These are phyloP conservation scores for Lathronympha strigana DNA, from an alignment of 2,888 invertebrate genomes.

Conservation along the genomic window DNA sequence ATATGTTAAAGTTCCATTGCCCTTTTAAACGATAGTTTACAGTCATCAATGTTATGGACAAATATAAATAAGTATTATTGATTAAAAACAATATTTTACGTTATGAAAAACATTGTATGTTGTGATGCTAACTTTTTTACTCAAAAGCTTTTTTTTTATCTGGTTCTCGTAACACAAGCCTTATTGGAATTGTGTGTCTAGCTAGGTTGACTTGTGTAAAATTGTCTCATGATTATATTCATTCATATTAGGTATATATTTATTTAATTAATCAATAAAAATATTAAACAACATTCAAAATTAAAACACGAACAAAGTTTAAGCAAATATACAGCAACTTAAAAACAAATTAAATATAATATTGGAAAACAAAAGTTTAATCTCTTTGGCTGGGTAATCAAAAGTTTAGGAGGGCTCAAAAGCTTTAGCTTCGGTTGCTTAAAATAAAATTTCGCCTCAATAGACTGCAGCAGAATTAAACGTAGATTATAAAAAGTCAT, in stretches of 20 bases:
- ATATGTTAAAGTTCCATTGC: too few species aligned
- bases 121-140: too few species aligned
- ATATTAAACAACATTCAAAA: not conserved
- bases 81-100: too few species aligned
- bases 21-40: not conserved
- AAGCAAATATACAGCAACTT: not conserved
- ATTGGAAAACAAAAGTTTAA: conserved; percentile 22
- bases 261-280: not conserved
- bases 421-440: conserved; percentile 12
- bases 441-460: conserved; percentile 13
- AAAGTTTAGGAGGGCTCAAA: conserved; percentile 18
- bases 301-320: not conserved
- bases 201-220: too few species aligned
- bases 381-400: conserved; percentile 12
- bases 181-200: too few species aligned
- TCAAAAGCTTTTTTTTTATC: too few species aligned
- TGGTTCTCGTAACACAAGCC: too few species aligned
- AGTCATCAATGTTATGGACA: not conserved
- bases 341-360: conserved; percentile 16
- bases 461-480: conserved; percentile 3
- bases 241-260: too few species aligned
- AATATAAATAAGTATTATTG: too few species aligned
- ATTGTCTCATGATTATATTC: too few species aligned
- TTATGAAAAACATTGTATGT: too few species aligned
- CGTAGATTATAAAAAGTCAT: not conserved